Evolutionary conservation across 2,797 vertebrate genomes (phyloP), one percentile per base, ranked within the genome.

Genomic region (Myotis daubentonii): DNA sequence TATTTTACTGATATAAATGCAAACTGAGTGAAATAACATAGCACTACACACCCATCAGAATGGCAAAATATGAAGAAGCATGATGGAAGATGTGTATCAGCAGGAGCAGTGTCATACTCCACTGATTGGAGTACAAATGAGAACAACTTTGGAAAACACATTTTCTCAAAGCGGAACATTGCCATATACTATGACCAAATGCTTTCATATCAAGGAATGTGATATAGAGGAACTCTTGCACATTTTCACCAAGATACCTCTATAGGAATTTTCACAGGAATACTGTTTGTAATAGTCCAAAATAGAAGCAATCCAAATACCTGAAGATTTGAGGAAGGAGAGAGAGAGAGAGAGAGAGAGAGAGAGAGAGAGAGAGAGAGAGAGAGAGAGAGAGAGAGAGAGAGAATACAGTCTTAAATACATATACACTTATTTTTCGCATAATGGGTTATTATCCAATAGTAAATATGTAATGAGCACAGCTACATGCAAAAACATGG

Each of bases 1-100:
- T 75, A 30, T 75, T 96, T 89, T 94, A 82, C 28, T 92, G 87
- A 70, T 79, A 28, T 28, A 91, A 92, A 79, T 92, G 49, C n/a
- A 95, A 89, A 93, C 89, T 36, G 20, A 80, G 79, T 87, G 38
- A 96, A 95, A 74, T 93, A 66, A 51, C 74, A 66, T 25, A 90
- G 22, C n/a, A 70, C 41, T 74, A 20, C 60, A 47, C 36, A 86
- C 70, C n/a, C 38, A 87, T 19, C 41, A 70, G 57, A n/a, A 62
- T 62, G 49, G 41, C 75, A 95, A 95, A 92, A 92, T 70, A 38
- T 80, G 81, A 75, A 85, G 57, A 65, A 62, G 5, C 16, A 72
- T 86, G 62, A 89, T 4, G 65, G 47, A 85, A 23, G 9, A 72
- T 70, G 12, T 70, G 3, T 83, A 55, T 87, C 51, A 87, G 8